These are phyloP conservation scores for Spilosoma lubricipeda DNA, from an alignment of 2,888 invertebrate genomes.

Conservation along the genomic window DNA sequence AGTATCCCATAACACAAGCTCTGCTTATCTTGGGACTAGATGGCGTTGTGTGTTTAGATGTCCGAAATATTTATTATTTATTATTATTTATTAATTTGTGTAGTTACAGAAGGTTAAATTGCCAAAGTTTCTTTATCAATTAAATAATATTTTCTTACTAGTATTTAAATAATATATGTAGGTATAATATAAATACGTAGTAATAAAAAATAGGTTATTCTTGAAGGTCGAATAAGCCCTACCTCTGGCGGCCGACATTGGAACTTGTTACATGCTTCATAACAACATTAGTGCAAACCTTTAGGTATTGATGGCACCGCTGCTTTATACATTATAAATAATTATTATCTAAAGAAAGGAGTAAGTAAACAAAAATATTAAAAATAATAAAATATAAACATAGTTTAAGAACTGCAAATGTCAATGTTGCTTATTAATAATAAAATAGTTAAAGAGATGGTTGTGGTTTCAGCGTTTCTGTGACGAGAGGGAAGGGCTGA, in stretches of 20 bases:
- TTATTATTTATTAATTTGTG: too few relatives aligned
- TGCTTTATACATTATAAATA: neutral
- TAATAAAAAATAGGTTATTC: neutral
- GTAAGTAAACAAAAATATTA: neutral
- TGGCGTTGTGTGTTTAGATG: too few relatives aligned
- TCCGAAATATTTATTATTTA: too few relatives aligned
- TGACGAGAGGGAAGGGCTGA: neutral
- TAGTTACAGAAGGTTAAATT: too few relatives aligned
- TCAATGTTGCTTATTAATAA: neutral
- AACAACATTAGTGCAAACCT: neutral
- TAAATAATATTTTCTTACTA: neutral
- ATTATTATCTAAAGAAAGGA: neutral
- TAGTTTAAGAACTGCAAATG: neutral
- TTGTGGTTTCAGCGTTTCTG: neutral
- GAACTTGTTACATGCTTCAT: neutral
- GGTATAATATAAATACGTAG: neutral
- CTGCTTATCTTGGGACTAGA: too few relatives aligned
- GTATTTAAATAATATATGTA: neutral
- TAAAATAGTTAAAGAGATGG: neutral
- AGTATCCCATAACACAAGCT: too few relatives aligned
- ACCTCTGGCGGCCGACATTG: neutral
- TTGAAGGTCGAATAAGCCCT: neutral
- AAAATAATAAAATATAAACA: neutral
- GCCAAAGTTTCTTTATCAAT: neutral
- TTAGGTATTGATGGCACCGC: slow-evolving; percentile 1